Evolutionary conservation across 2,888 invertebrate genomes (phyloP).

Genomic region (Crocallis elinguaria): DNA sequence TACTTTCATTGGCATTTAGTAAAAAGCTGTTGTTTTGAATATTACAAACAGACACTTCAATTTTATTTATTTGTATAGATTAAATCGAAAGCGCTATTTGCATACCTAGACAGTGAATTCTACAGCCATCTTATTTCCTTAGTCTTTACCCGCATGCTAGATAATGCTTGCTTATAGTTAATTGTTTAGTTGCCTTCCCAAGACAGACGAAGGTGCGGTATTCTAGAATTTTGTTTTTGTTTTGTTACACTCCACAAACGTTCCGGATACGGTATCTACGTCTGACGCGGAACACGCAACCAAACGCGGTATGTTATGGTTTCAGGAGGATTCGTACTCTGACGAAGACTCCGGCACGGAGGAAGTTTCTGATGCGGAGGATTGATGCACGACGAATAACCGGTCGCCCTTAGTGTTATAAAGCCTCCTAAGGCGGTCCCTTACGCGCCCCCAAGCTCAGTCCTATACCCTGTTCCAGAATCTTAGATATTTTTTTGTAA

Average conservation of each 20-base stretch:
- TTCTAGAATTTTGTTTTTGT: conserved; percentile 25
- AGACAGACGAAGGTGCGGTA: conserved; percentile 71
- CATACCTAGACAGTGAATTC: conserved; percentile 62
- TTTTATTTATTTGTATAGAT: not conserved
- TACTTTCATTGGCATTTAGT: too few species aligned
- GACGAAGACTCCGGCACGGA: conserved; percentile 81
- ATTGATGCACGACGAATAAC: conserved; percentile 65
- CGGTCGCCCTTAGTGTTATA: conserved; percentile 53
- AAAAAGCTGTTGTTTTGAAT: too few species aligned
- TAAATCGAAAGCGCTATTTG: conserved; percentile 4
- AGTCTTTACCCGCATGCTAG: conserved; percentile 71
- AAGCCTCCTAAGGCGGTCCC: conserved; percentile 48
- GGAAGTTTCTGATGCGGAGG: conserved; percentile 78
- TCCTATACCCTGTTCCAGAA: too few species aligned
- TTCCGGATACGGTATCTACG: conserved; percentile 62
- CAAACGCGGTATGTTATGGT: conserved; percentile 74
- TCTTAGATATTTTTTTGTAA: too few species aligned
- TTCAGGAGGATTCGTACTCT: conserved; percentile 83
- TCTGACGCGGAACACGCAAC: conserved; percentile 62
- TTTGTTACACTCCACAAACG: conserved; percentile 5
- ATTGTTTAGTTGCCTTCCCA: conserved; percentile 48
- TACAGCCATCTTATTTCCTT: conserved; percentile 71
- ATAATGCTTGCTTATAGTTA: conserved; percentile 58
- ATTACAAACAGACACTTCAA: too few species aligned
- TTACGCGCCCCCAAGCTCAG: conserved; percentile 39